Percentiles rank a stretch among this genome's conserved stretches.
Conservation (phyloP, 2,888 invertebrate genomes). For the Nowickia ferox region DNA sequence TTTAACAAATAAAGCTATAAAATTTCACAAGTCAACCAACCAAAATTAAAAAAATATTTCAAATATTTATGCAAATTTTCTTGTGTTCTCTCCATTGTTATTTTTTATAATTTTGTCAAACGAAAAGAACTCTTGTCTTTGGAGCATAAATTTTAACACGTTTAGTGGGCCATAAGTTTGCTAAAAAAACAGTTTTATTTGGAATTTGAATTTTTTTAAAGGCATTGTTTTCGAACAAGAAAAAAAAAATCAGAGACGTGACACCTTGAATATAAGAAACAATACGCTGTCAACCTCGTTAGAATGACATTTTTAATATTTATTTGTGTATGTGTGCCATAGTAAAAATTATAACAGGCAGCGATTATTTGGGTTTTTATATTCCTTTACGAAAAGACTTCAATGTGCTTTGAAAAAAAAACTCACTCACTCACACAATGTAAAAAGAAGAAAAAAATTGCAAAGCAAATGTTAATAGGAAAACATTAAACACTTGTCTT, state of each 20-base stretch:
- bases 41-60: slow-evolving; percentile 21
- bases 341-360: neutral
- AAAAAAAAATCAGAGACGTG: neutral
- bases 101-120: neutral
- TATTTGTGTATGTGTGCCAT: neutral
- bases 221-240: slow-evolving; percentile 11
- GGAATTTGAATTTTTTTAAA: neutral
- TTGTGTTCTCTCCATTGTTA: slow-evolving; percentile 4
- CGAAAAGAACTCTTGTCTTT: neutral
- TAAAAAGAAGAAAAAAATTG: too few species aligned
- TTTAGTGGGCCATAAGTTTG: slow-evolving; percentile 32
- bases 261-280: slow-evolving; percentile 23
- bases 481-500: too few species aligned
- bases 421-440: neutral
- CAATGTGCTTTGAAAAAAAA: slow-evolving; percentile 9
- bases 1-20: neutral
- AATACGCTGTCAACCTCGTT: slow-evolving; percentile 13
- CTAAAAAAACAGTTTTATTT: slow-evolving; percentile 13
- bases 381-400: too few species aligned
- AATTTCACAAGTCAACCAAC: neutral
- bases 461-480: too few species aligned
- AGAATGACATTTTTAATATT: slow-evolving; percentile 13
- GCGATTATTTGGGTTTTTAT: neutral
- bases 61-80: slow-evolving; percentile 33
- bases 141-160: slow-evolving; percentile 40